Base-by-base conservation (phyloP, 2,113 vertebrate genomes). In the Echinops telfairi region DNA sequence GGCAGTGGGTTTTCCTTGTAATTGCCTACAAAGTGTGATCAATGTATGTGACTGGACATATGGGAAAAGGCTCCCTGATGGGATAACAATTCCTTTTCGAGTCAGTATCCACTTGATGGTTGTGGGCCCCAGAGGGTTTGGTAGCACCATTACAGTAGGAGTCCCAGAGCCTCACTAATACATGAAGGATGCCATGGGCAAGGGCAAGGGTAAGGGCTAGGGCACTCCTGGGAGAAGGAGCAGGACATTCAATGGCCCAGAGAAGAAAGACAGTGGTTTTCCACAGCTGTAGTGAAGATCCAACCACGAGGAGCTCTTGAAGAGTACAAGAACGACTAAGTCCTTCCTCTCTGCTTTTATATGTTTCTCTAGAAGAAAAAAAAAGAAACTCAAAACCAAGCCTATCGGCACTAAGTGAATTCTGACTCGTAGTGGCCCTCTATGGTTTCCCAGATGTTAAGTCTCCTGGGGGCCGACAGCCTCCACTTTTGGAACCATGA, bases 311-410 rank as follows among this genome's bases (percentile, higher is more conserved):
- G 17, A 90, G 68, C 7, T 8, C 68, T 16, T 70, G 3, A 68
- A n/a, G 31, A 31, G 29, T 31, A 31, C 27, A 60, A 64, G 66
- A 87, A 40, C 4, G 25, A n/a, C n/a, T n/a, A n/a, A n/a, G n/a
- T 38, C 53, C 33, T 86, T 47, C 71, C 38, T n/a, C 38, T 79
- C 40, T 73, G 15, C 23, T 66, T 31, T 12, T 29, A 2, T 10
- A 76, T 87, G 27, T 71, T 73, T 57, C 57, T 95, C 81, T 62
- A 36, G 40, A 62, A 62, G 60, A 83, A 92, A 70, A 86, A 40
- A 40, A 53, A 53, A 53, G 1, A 53, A 53, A 53, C 47, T 53
- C 9, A 53, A 53, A 53, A 53, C 47, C 12, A 14, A 53, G 71
- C 62, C 88, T 33, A 64, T 33, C n/a, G n/a, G 62, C 29, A 6